phyloP scores from a whole-genome alignment of 2,888 invertebrate genomes.

The Julus scandinavius region DNA sequence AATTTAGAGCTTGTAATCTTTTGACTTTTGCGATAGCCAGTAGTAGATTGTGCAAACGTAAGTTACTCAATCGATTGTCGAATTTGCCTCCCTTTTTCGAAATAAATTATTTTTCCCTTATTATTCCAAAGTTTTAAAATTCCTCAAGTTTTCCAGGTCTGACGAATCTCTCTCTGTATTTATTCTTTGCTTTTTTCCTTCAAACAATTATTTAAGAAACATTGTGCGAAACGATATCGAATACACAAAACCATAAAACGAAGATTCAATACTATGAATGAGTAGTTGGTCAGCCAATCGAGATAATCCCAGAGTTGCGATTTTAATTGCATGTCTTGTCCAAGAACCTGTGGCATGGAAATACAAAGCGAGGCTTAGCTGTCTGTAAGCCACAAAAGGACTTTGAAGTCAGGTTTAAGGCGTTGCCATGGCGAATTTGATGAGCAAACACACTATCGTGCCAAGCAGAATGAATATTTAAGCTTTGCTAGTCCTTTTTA shows the following conservation, averaged over 20 bases:
- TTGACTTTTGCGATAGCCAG: too few species aligned
- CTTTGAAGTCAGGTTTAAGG: slow-evolving; percentile 1
- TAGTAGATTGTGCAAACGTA: too few species aligned
- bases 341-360: not conserved
- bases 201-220: too few species aligned
- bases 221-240: not conserved
- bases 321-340: not conserved
- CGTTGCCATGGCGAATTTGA: slow-evolving; percentile 21
- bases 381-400: not conserved
- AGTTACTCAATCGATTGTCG: too few species aligned
- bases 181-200: too few species aligned
- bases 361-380: slow-evolving; percentile 4
- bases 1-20: too few species aligned
- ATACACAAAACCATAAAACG: not conserved
- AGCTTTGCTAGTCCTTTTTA: not conserved
- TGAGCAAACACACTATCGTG: slow-evolving; percentile 38
- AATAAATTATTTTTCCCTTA: too few species aligned
- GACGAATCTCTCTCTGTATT: too few species aligned
- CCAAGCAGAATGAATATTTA: slow-evolving; percentile 32
- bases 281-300: not conserved
- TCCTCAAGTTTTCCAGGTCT: too few species aligned
- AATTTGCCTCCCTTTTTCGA: too few species aligned
- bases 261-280: not conserved
- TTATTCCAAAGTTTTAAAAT: too few species aligned
- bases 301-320: not conserved